Evolutionary conservation across 1,140 invertebrate species (phyloP), one percentile per base, ranked within the genome.

Genomic region (Carcinoscorpius rotundicauda): DNA sequence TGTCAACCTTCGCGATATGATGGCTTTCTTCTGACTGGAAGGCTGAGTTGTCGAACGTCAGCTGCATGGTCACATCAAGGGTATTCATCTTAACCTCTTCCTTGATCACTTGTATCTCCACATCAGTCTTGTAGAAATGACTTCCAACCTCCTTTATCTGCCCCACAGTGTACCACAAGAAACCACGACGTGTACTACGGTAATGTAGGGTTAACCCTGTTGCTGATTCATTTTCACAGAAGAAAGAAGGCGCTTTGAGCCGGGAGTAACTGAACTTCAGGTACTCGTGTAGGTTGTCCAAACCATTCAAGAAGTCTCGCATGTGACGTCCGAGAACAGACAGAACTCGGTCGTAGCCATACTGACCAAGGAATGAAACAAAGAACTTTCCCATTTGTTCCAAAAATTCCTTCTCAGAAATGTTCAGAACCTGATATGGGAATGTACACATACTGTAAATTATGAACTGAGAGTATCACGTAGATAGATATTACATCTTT

Each of bases 211-310:
- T 93, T 58, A 97, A 79, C 4, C 95, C 94, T 4, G 75, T 74
- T 6, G 87, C 83, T 0, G 89, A 91, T 77, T 98, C 95, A 73
- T 94, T 92, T 76, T 97, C 93, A 73, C 93, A 95, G 70, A 96
- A 96, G 75, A 97, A 97, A 63, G 91, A 95, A 2, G 95, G 95
- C 0, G 95, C 92, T 67, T 86, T 78, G 84, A 95, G 88, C 71
- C 90, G 82, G 0, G 94, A 93, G 76, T 97, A 98, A 49, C 92
- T 96, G 78, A 97, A 94, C 77, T 93, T 93, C 3, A 98, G 80
- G 76, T 98, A 98, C 76, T 98, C 94, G 76, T 98, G 95, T 51
- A 98, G 81, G 80, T 97, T 98, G 78, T 97, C 94, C 70, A 98
- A 78, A 49, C 93, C 93, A 73, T 97, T 97, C 1, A 98, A 82